phyloP scores from a whole-genome alignment of 1,140 invertebrate genomes.

The Drosophila littoralis region DNA sequence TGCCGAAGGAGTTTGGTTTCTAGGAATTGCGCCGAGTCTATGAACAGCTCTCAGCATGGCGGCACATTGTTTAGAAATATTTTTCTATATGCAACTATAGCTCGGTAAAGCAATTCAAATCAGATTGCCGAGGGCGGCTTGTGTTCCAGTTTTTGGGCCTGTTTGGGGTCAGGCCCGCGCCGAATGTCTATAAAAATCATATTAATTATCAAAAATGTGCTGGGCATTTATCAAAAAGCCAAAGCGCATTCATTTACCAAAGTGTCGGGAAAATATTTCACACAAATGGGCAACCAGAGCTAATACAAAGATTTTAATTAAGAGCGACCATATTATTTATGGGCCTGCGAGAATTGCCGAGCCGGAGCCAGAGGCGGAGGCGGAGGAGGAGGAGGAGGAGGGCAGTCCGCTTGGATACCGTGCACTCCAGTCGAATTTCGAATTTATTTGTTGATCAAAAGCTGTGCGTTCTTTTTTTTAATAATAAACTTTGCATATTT shows the following conservation, averaged over 20 bases:
- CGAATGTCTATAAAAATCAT: slow-evolving; percentile 48
- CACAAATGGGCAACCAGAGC: slow-evolving; percentile 40
- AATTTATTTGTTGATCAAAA: slow-evolving; percentile 38
- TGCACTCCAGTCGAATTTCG: slow-evolving; percentile 29
- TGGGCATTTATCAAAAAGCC: slow-evolving; percentile 55
- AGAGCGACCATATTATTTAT: slow-evolving; percentile 67
- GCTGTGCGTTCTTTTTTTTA: slow-evolving; percentile 17
- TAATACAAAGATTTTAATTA: slow-evolving; percentile 71
- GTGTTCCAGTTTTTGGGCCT: slow-evolving; percentile 27
- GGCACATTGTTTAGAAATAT: slow-evolving; percentile 49
- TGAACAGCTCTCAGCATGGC: slow-evolving; percentile 53
- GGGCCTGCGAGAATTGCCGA: slow-evolving; percentile 24
- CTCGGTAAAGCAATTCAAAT: slow-evolving; percentile 50
- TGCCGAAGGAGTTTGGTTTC: slow-evolving; percentile 25
- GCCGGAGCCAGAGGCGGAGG: not conserved
- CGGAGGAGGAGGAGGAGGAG: not conserved
- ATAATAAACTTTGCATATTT: slow-evolving; percentile 61
- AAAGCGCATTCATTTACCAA: slow-evolving; percentile 57
- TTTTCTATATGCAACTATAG: slow-evolving; percentile 1
- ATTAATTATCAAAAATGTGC: slow-evolving; percentile 60
- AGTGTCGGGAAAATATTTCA: slow-evolving; percentile 48
- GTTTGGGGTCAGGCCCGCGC: slow-evolving; percentile 40
- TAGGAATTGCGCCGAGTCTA: slow-evolving; percentile 42
- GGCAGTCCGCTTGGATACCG: not conserved
- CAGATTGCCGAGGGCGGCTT: slow-evolving; percentile 18